Evolutionary conservation across 1,140 invertebrate genomes (phyloP).

Genomic region (Lethrus apterus): DNA sequence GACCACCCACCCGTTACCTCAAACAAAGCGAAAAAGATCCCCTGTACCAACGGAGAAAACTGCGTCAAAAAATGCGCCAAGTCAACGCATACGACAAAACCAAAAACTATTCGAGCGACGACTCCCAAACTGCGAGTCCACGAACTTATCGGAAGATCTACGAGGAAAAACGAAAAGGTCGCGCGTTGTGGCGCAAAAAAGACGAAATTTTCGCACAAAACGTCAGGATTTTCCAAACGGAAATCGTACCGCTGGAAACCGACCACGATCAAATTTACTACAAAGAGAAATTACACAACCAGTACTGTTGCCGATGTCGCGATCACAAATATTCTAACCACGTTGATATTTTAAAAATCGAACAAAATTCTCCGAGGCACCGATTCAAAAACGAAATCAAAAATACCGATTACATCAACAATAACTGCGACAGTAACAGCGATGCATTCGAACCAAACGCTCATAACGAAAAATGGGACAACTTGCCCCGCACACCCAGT

Average conservation of each 20-base stretch:
- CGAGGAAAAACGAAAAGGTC: conserved; percentile 26
- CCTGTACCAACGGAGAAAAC: conserved; percentile 59
- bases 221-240: conserved; percentile 35
- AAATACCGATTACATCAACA: conserved; percentile 8
- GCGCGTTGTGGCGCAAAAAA: conserved; percentile 34
- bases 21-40: conserved; percentile 73
- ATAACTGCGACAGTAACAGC: conserved; percentile 9
- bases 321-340: conserved; percentile 21
- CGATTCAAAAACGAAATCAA: neutral
- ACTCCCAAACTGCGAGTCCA: conserved; percentile 48
- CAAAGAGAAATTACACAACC: conserved; percentile 16
- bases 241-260: conserved; percentile 35
- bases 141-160: conserved; percentile 29
- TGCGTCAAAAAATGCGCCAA: conserved; percentile 49
- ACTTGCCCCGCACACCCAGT: too few relatives aligned
- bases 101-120: conserved; percentile 49
- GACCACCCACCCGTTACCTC: conserved; percentile 61
- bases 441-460: conserved; percentile 7
- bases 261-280: conserved; percentile 37
- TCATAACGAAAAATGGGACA: too few relatives aligned
- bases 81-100: conserved; percentile 37
- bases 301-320: conserved; percentile 35
- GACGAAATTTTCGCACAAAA: conserved; percentile 31
- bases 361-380: conserved; percentile 27
- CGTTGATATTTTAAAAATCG: conserved; percentile 35